Evolutionary conservation across 2,888 invertebrate species (phyloP).

Genomic region (Zaprionus lineosus): DNA sequence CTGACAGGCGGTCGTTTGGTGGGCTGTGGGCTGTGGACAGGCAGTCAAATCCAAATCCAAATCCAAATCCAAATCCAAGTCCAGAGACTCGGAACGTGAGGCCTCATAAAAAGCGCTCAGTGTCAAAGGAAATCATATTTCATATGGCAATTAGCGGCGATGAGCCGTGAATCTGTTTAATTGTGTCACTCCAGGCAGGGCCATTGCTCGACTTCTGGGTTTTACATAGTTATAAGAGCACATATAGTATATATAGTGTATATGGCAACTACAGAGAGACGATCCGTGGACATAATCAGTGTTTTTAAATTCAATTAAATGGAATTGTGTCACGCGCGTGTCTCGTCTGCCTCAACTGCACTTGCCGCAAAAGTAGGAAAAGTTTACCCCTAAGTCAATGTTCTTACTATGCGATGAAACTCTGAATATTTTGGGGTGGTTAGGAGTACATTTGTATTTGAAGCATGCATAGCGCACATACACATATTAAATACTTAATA

Average conservation of each 20-base stretch:
- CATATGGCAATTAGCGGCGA: constrained; percentile 63
- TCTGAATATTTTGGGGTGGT: too few relatives aligned
- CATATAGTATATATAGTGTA: neutral
- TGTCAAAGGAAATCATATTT: constrained; percentile 81
- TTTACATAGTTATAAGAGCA: neutral
- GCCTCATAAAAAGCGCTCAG: constrained; percentile 61
- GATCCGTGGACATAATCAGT: constrained; percentile 25
- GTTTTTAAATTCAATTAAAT: constrained; percentile 68
- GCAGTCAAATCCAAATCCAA: too few relatives aligned
- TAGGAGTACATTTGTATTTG: too few relatives aligned
- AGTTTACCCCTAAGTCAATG: too few relatives aligned
- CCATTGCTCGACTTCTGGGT: neutral
- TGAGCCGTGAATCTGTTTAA: constrained; percentile 43
- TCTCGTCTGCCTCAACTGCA: too few relatives aligned
- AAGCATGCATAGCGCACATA: too few relatives aligned
- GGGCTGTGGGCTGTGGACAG: too few relatives aligned
- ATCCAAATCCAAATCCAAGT: too few relatives aligned
- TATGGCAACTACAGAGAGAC: neutral
- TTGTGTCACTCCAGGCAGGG: constrained; percentile 30
- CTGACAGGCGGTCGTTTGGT: too few relatives aligned
- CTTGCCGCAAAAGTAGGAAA: too few relatives aligned
- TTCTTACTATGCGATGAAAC: too few relatives aligned
- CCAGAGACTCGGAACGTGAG: constrained; percentile 12
- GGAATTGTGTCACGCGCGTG: constrained; percentile 70
- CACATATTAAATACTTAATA: too few relatives aligned